Conservation (phyloP, 2,888 invertebrate species). For the Horisme vitalbata region DNA sequence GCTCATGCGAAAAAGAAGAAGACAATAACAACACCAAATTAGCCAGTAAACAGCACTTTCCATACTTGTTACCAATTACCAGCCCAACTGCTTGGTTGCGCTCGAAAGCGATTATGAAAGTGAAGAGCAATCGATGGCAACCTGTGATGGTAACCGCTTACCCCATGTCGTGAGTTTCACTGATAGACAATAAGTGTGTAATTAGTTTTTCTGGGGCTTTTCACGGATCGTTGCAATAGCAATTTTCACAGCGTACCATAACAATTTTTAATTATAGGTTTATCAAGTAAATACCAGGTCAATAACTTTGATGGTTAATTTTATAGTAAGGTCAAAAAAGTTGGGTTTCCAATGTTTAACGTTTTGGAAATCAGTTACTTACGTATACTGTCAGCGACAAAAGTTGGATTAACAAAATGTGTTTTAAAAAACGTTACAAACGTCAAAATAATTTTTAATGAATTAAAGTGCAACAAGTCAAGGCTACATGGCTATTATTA, state of each 20-base stretch:
- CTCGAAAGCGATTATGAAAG: slow-evolving; percentile 25
- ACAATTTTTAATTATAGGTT: neutral
- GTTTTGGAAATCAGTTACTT: too few relatives aligned
- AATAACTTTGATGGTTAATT: too few relatives aligned
- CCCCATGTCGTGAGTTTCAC: slow-evolving; percentile 20
- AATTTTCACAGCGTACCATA: slow-evolving; percentile 14
- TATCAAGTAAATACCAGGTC: too few relatives aligned
- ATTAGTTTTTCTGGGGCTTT: slow-evolving; percentile 17
- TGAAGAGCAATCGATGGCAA: slow-evolving; percentile 13
- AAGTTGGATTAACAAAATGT: too few relatives aligned
- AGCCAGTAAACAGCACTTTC: slow-evolving; percentile 18
- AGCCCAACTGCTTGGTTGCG: slow-evolving; percentile 13
- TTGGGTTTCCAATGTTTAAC: too few relatives aligned
- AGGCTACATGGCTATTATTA: too few relatives aligned
- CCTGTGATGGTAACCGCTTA: neutral
- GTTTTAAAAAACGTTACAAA: too few relatives aligned
- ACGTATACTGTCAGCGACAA: too few relatives aligned
- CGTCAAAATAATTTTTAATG: too few relatives aligned
- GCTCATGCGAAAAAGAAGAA: too few relatives aligned
- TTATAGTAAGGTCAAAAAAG: too few relatives aligned
- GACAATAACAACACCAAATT: slow-evolving; percentile 3
- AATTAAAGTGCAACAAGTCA: too few relatives aligned
- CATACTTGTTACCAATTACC: slow-evolving; percentile 15
- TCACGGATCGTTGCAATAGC: slow-evolving; percentile 12
- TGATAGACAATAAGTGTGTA: slow-evolving; percentile 14